Evolutionary conservation across 2,888 invertebrate species (phyloP), one percentile per base, ranked within the genome.

Genomic region (Molanna angustata): DNA sequence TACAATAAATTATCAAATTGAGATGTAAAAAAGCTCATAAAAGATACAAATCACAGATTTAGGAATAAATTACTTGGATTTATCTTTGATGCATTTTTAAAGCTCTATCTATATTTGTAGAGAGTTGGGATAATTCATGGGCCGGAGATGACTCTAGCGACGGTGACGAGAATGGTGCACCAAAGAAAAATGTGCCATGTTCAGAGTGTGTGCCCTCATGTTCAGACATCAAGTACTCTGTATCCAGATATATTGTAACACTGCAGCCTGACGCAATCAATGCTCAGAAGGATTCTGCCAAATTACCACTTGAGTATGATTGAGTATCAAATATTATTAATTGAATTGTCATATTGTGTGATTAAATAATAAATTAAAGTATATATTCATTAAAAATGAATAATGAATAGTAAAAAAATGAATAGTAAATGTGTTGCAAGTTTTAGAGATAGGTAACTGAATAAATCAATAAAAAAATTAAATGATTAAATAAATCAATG

Each of bases 141-240:
- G 61, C 61, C 3, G 56, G 51, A 62, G 66, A 69, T 0, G 61
- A 76, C 56, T 54, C 73, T 48, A 72, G 72, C 16, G 71, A 77
- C 57, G 42, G 17, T 13, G 46, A 37, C 13, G 37, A 37, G 18
- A 37, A 37, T 16, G 37, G 37, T 3, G 17, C 9, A 37, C 17
- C 21, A 13, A 20, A 13, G 2, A 80, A 81, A 46, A 80, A 81
- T 46, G 80, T 84, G 11, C 66, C 68, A 54, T 85, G 84, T 61
- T 76, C 76, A 0, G 74, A 80, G 65, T 85, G 85, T 63, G 67
- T 78, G 60, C 82, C 85, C 0, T 72, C 81, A 1, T 85, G 85
- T 64, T 76, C 78, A 16, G 80, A 80, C 64, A 74, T 78, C 0
- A 71, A 73, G 33, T 85, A 83, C 62, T 69, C 66, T 16, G 75